Conservation (phyloP, 2,888 invertebrate genomes). For the Taenaris catops region DNA sequence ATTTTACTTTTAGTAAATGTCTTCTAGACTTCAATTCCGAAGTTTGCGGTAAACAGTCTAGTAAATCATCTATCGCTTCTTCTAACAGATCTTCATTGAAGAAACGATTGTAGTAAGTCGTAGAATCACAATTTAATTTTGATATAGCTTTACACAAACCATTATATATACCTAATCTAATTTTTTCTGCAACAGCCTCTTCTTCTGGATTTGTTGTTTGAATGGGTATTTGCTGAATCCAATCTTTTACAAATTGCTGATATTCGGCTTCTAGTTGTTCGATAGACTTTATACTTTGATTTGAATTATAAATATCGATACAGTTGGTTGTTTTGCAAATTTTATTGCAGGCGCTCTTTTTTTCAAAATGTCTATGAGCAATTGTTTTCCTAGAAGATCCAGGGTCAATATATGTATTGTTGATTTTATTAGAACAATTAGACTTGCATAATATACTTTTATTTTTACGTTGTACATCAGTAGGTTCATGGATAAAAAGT, state of each 20-base stretch:
- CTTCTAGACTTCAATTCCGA: constrained; percentile 35
- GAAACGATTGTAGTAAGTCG: constrained; percentile 36
- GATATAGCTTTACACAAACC: constrained; percentile 46
- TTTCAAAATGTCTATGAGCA: background rate
- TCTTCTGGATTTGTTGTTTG: constrained; percentile 28
- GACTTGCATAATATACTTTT: background rate
- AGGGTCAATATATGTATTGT: background rate
- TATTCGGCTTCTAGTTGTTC: constrained; percentile 37
- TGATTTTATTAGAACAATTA: background rate
- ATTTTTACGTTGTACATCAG: background rate
- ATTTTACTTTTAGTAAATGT: constrained; percentile 37
- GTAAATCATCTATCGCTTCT: constrained; percentile 48
- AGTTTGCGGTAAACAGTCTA: constrained; percentile 42
- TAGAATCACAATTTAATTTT: constrained; percentile 43
- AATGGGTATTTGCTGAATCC: constrained; percentile 46
- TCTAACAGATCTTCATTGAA: constrained; percentile 49
- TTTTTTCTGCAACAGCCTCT: constrained; percentile 30
- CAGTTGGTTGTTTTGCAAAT: background rate
- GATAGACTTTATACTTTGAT: constrained; percentile 15
- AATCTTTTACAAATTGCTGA: constrained; percentile 38
- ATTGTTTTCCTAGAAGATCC: background rate
- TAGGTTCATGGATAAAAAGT: background rate
- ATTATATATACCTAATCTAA: constrained; percentile 41
- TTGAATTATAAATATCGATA: background rate
- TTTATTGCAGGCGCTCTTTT: background rate